Evolutionary conservation across 2,113 vertebrate genomes (phyloP).

Genomic region (Harpagus bidentatus): DNA sequence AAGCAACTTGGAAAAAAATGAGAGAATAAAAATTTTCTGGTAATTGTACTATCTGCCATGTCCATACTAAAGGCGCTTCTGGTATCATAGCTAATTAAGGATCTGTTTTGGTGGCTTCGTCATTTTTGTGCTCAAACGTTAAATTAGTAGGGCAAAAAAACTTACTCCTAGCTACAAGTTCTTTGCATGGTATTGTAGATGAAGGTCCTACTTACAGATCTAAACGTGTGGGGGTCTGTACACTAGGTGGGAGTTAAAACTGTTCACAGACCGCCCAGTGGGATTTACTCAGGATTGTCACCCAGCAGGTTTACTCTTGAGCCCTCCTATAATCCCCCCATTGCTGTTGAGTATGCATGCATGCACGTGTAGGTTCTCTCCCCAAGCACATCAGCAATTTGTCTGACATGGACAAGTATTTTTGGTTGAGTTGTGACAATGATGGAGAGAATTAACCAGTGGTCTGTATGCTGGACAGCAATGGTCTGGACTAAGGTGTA

Average conservation of each 20-base stretch:
- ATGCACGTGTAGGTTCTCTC: neutral
- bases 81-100: neutral
- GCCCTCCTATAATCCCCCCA: accelerated
- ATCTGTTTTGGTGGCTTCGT: neutral
- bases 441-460: neutral
- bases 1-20: neutral
- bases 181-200: neutral
- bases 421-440: neutral
- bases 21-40: neutral
- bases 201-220: neutral
- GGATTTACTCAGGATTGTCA: neutral
- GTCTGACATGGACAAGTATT: neutral
- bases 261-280: neutral
- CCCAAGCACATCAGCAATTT: neutral
- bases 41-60: accelerated
- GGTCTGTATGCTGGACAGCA: neutral
- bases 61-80: neutral
- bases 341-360: neutral
- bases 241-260: neutral
- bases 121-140: neutral
- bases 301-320: neutral
- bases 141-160: neutral
- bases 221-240: neutral
- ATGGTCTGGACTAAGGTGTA: neutral
- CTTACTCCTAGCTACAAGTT: neutral